Evolutionary conservation across 2,113 vertebrate species (phyloP), one percentile per base, ranked within the genome.

Genomic region (Illadopsis cleaveri): DNA sequence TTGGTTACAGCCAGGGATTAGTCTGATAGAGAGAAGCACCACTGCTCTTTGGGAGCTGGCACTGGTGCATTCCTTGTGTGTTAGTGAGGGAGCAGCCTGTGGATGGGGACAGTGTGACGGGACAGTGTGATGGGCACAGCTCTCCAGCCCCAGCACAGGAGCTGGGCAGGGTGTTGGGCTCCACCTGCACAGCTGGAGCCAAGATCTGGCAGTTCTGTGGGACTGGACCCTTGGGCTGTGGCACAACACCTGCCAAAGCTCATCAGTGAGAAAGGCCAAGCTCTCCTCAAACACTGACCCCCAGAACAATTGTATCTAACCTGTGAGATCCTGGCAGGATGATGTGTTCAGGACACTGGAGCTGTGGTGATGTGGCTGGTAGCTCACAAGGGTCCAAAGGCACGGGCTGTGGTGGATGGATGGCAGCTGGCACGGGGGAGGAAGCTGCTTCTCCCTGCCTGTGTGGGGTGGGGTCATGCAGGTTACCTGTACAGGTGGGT

Each of bases 391-490:
- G n/a, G 14, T 28, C 54, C 45, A 5, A 48, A 58, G 42, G 44
- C 35, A 3, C 0, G 1, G 54, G 25, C 54, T 60, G 38, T 18
- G 28, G 28, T 40, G 75, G 44, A 12, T 16, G 80, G 58, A 3
- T 5, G 6, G 68, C 66, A 79, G 33, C 71, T 64, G 66, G 23
- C 4, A 4, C 0, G 3, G 31, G 25, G 30, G 3, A 31, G 12
- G 4, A 17, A 27, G 47, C 40, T 15, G 38, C 21, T 27, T 20
- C 33, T 80, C 58, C 35, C 64, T 51, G 56, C 6, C 3, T 31
- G 2, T 3, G 6, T 58, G 60, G 21, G n/a, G 3, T 33, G 61
- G 60, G 38, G 4, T 35, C 51, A 2, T 2, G 4, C 5, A 2
- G 15, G 15, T n/a, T 31, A 5, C 37, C 44, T 16, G 5, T 15